Base-by-base conservation (phyloP, 2,888 invertebrate species). In the Ephialtes manifestator region DNA sequence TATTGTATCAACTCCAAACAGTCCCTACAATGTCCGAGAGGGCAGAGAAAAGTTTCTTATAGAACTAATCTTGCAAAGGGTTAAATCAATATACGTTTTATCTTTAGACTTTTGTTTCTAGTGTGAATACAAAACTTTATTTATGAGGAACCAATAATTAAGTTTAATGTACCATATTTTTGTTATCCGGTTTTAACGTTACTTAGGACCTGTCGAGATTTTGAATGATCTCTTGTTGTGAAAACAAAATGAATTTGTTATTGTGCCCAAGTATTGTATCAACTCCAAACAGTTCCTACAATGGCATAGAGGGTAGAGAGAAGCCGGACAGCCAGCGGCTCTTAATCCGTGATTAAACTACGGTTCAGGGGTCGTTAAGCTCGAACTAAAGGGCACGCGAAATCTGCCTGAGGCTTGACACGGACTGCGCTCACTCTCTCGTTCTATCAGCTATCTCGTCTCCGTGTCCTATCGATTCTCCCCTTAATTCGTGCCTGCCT, bases 281-380 rank as follows among this genome's bases (percentile, higher is more conserved):
- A 35, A 8, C 35, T 63, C 60, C 8, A n/a, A 63, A 31, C 35
- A 35, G 60, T 35, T 10, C 5, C 20, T 4, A 46, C 43, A 43
- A 24, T 35, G n/a, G 43, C 65, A 43, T 20, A 67, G 39, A 20
- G 20, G 43, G 24, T 13, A 7, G 65, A 43, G 39, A 20, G 31
- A 67, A 46, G 35, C 67, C 67, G 84, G 76, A 84, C 79, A 87
- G 88, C 89, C 88, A 87, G 88, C 87, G 89, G 87, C 87, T 91
- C 84, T 83, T 93, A 92, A 93, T 93, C 92, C 91, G 86, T 90
- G 93, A 93, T 93, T 93, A 93, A 92, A 91, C 90, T 87, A 87
- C 87, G 89, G 89, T 92, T 90, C 90, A 90, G 90, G 93, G 91
- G 89, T 91, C 93, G 93, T 93, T 93, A 93, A 92, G 91, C 91